phyloP scores from a whole-genome alignment of 2,888 invertebrate species.

The Nomada flava region DNA sequence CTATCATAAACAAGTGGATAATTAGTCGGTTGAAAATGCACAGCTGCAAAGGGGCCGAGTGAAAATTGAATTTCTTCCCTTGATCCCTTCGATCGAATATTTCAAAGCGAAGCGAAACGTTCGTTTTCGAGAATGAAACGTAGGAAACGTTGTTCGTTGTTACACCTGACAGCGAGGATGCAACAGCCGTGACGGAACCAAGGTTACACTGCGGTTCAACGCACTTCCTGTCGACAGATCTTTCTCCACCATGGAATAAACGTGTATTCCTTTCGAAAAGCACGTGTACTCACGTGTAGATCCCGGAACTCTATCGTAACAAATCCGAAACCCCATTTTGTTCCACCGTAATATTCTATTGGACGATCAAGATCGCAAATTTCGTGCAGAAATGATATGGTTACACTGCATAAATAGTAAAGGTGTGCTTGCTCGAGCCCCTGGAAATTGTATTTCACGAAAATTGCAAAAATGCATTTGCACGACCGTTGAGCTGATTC shows the following conservation, averaged over 20 bases:
- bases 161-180: conserved; percentile 81
- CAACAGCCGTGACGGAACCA: conserved; percentile 81
- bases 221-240: conserved; percentile 78
- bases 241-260: conserved; percentile 60
- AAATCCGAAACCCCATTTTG: conserved; percentile 4
- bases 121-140: conserved; percentile 40
- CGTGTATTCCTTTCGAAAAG: conserved; percentile 31
- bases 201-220: conserved; percentile 82
- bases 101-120: conserved; percentile 23
- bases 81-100: background rate
- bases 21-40: background rate
- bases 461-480: conserved; percentile 11
- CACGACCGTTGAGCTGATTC: background rate
- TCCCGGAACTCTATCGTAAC: conserved; percentile 23
- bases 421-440: background rate
- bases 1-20: background rate
- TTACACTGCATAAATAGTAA: background rate
- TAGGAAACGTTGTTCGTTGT: conserved; percentile 60
- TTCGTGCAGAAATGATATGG: background rate
- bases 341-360: background rate
- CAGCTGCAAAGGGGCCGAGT: background rate
- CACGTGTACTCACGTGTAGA: conserved; percentile 17
- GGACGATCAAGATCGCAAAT: background rate
- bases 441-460: conserved; percentile 6
- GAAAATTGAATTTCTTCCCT: background rate